phyloP scores from a whole-genome alignment of 2,113 vertebrate genomes.

The Hoplias malabaricus region DNA sequence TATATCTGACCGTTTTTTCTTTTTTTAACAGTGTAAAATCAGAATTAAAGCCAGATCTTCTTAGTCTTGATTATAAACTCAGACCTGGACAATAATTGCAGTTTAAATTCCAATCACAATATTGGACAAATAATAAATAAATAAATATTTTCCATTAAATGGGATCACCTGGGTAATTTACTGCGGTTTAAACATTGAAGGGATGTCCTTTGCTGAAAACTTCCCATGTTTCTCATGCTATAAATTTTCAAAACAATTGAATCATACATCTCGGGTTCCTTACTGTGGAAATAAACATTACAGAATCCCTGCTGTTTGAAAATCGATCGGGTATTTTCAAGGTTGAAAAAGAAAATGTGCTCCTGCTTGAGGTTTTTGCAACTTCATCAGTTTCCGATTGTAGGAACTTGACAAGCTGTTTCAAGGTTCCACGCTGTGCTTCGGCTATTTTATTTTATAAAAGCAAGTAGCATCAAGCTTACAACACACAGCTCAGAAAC shows the following conservation, averaged over 20 bases:
- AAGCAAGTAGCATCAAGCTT: constrained; percentile 1
- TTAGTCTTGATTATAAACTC: no score
- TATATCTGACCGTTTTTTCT: no score
- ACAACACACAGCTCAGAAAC: not conserved
- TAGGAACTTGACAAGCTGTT: not conserved
- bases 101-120: no score
- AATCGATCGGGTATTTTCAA: not conserved
- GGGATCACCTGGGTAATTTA: no score
- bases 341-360: not conserved
- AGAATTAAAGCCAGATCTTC: no score
- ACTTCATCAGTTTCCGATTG: not conserved
- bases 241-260: not conserved
- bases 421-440: not conserved
- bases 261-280: not conserved
- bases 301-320: no score
- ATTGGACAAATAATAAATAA: no score
- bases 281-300: not conserved
- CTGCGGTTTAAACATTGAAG: not conserved
- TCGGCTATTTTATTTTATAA: not conserved
- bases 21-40: no score
- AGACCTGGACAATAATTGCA: no score
- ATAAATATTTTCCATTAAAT: no score
- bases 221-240: not conserved
- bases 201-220: not conserved
- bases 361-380: not conserved